Evolutionary conservation across 2,113 vertebrate species (phyloP), one percentile per base, ranked within the genome.

Genomic region (Oncorhynchus mykiss): DNA sequence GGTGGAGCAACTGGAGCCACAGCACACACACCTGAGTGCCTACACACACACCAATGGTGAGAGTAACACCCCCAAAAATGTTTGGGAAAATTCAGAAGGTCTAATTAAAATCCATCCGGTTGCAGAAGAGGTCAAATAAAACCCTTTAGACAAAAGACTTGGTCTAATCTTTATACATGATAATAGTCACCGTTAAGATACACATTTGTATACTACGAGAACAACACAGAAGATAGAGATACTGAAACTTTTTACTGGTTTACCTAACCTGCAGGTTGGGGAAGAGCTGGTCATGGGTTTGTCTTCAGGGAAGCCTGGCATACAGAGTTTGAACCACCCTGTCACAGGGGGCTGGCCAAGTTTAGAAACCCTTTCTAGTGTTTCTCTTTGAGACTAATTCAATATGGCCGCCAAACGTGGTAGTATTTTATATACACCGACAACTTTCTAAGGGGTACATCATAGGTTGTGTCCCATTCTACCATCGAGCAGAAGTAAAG

Each of bases 171-270:
- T 93, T 94, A 94, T 91, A 92, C 92, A 95, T 93, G 92, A 96
- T 94, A 95, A 83, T 88, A 90, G 85, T 97, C 96, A 97, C 96
- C 95, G 93, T 94, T 91, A 92, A 90, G 88, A 92, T 94, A 97
- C 94, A 92, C 84, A 45, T 45, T 45, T 45, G 90, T 90, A 88
- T 93, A 93, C 92, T 92, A 92, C 89, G 94, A 91, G 87, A 54
- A 54, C 12, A 94, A 95, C 95, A 92, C 94, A 94, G 92, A 91
- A 92, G 91, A 93, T 95, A 97, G 95, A 93, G 90, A 78, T 90
- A 91, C 90, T 45, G 39, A 89, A 93, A 54, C 18, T 13, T 57
- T 24, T 34, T 20, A 29, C 34, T 91, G 90, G 89, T 86, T 94
- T 93, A 89, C 79, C 78, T 92, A 91, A 90, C 82, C 86, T 90